Evolutionary conservation across 2,888 invertebrate genomes (phyloP), one percentile per base, ranked within the genome.

Genomic region (Plebejus anna): DNA sequence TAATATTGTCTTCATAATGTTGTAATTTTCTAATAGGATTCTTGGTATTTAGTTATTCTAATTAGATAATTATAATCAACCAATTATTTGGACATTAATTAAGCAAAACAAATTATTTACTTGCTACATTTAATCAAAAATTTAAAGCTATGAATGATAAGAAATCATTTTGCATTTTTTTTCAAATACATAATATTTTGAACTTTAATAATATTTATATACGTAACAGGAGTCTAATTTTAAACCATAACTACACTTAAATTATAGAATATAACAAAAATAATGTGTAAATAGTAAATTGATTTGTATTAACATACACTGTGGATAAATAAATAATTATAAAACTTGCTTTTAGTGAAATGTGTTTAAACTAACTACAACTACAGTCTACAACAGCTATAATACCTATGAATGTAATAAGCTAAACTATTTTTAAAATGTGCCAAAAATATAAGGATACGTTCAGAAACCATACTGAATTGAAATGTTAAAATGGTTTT

Each of bases 401-500:
- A 61, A 16, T 51, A 55, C 22, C 32, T 61, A 71, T 57, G 32
- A 75, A 76, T 75, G 59, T 75, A 61, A 76, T 66, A 78, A 76
- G 76, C 59, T 55, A 55, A 78, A 76, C 80, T 78, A 83, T 2
- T 9, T 77, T 77, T 47, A 78, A 76, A 78, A 79, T 75, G 80
- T 81, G 81, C 81, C 80, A 79, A 80, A 76, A 78, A 79, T 77
- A 76, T 77, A 88, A 91, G 92, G 92, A 89, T 93, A 93, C 91
- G 92, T 93, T 93, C 93, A 93, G 91, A 93, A 93, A 93, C 92
- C 92, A 84, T 82, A 83, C 85, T 80, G 83, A 83, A 79, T 66
- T 51, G 86, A 87, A 84, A 77, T 81, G 84, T 11, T 9, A 47
- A 47, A 47, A 82, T 81, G 81, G 82, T 80, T 71, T 61, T 70